A percentile compares a stretch with the other conserved stretches of the same genome.
Evolutionary conservation across 1,140 invertebrate genomes (phyloP).

Genomic region (Pseudomyrmex cubaensis): DNA sequence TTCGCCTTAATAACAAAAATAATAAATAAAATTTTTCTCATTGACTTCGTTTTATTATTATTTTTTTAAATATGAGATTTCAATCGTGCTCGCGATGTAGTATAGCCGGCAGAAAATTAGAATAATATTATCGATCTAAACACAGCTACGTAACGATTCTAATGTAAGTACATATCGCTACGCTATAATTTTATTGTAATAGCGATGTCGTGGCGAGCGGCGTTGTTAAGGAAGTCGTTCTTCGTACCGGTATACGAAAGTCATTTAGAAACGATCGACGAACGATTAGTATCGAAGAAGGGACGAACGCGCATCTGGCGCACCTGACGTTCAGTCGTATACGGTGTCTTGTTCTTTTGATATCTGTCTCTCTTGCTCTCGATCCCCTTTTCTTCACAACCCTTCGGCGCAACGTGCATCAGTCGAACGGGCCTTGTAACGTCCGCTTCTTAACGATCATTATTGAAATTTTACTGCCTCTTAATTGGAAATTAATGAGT

Average conservation of each 20-base stretch:
- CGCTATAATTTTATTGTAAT: conserved; percentile 60
- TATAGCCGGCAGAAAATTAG: background rate
- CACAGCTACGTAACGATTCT: conserved; percentile 37
- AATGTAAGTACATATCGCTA: conserved; percentile 16
- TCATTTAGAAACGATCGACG: conserved; percentile 80
- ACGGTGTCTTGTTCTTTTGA: conserved; percentile 67
- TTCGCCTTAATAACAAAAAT: background rate
- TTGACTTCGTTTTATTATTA: background rate
- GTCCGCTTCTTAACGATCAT: conserved; percentile 84
- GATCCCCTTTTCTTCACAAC: conserved; percentile 66
- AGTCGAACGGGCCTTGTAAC: conserved; percentile 79
- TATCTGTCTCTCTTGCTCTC: conserved; percentile 62
- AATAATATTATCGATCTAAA: conserved; percentile 44
- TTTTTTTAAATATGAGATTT: background rate
- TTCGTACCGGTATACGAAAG: conserved; percentile 55
- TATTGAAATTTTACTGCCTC: conserved; percentile 85
- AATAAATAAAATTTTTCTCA: no score
- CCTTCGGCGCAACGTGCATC: conserved; percentile 73
- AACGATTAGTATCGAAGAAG: conserved; percentile 83
- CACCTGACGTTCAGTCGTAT: conserved; percentile 81
- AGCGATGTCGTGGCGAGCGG: conserved; percentile 22
- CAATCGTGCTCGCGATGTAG: background rate
- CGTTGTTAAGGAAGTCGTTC: conserved; percentile 39
- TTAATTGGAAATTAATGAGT: conserved; percentile 85
- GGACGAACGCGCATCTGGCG: conserved; percentile 82